Percentiles rank a stretch among this genome's conserved stretches.
Evolutionary conservation across 1,140 invertebrate species (phyloP).

Genomic region (Tetramorium simillimum): DNA sequence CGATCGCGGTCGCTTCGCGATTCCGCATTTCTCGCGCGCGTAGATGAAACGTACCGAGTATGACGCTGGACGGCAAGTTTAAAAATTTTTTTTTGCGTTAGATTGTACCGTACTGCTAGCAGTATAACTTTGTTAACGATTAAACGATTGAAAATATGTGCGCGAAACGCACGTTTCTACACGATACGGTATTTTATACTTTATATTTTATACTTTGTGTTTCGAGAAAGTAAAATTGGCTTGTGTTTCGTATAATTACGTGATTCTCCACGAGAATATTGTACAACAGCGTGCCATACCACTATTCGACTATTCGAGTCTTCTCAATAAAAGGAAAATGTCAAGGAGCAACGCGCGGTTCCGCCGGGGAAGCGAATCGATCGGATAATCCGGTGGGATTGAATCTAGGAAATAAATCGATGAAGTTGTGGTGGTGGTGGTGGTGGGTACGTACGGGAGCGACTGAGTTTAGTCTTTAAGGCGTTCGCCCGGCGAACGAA

Average conservation of each 20-base stretch:
- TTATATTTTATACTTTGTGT: slow-evolving; percentile 2
- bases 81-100: not conserved
- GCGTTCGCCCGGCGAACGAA: slow-evolving; percentile 57
- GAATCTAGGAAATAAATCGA: slow-evolving; percentile 63
- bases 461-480: slow-evolving; percentile 72
- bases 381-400: slow-evolving; percentile 40
- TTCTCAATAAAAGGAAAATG: not conserved
- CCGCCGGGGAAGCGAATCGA: slow-evolving; percentile 26
- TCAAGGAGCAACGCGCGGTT: slow-evolving; percentile 33
- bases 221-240: not conserved
- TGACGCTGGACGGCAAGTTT: not conserved
- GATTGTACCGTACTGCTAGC: not conserved
- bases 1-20: slow-evolving; percentile 17
- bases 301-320: not conserved
- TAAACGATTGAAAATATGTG: not conserved
- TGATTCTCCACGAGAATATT: not conserved
- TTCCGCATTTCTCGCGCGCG: not conserved
- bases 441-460: slow-evolving; percentile 72
- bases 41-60: not conserved
- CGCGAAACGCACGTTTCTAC: not conserved
- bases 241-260: not conserved
- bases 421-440: slow-evolving; percentile 68
- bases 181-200: not conserved
- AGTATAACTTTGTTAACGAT: not conserved
- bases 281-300: not conserved